Base-by-base conservation (phyloP, 2,797 vertebrate genomes). In the Cryptoprocta ferox region DNA sequence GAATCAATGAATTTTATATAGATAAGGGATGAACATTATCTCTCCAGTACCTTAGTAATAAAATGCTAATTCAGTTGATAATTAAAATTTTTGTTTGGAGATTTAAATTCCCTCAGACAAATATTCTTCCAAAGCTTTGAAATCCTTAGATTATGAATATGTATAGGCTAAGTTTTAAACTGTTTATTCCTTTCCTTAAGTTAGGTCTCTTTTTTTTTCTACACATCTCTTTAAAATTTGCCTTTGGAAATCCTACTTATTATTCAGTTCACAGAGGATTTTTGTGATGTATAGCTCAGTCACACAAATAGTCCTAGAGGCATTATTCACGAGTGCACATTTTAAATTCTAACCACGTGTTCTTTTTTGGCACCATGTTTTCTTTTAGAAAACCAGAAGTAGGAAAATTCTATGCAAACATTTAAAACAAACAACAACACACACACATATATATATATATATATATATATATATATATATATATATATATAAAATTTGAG, bases 41-140 rank as follows among this genome's bases (percentile, higher is more conserved):
- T 63, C 50, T 87, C 45, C 0, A 76, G 42, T 14, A 71, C 63
- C 12, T 68, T 90, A 85, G 19, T 82, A 86, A 90, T 70, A 84
- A 95, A 96, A 92, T 90, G 12, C 6, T 95, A 95, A 78, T 96
- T 96, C 18, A 90, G 5, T 78, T 45, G 68, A 88, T 94, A 53
- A 78, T 73, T 82, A 79, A 79, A 7, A 61, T 45, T 86, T 80
- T 90, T 82, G 14, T 59, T 97, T 86, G 59, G 30, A 81, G 4
- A 81, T 81, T 92, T 92, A 88, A 89, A 80, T 19, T 56, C 11
- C 16, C 21, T 86, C 61, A 70, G 18, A 82, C 30, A 89, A 61
- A 73, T 76, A 89, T 71, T 68, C 30, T 39, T 73, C 32, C 35
- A 85, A 32, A 68, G 0, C 9, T 82, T 78, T 96, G 24, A 81